Conservation (phyloP, 2,797 vertebrate species). For the Oceanodroma leucorhoa region DNA sequence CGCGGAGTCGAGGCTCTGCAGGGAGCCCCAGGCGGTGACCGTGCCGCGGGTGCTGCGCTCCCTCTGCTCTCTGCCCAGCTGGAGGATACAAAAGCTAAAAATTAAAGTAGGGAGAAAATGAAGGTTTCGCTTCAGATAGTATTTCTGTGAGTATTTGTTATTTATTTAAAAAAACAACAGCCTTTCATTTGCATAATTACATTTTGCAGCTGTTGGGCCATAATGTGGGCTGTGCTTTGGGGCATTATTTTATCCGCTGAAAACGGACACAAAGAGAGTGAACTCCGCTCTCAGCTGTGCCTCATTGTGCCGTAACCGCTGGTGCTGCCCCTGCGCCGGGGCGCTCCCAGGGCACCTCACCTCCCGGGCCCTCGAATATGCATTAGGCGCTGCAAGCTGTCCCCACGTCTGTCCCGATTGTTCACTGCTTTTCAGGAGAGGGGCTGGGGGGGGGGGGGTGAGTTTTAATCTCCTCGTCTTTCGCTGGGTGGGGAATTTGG, state of each 20-base stretch:
- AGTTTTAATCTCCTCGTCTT: neutral
- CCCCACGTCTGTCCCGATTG: neutral
- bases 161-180: neutral
- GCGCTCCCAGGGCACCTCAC: neutral
- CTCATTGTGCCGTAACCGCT: neutral
- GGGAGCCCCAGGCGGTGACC: neutral
- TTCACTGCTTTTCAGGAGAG: neutral
- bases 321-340: neutral
- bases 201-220: conserved; percentile 17
- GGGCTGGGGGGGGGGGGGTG: neutral
- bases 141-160: neutral
- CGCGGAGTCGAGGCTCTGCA: accelerated
- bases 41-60: neutral
- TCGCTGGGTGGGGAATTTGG: neutral
- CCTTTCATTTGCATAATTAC: neutral
- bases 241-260: neutral
- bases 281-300: neutral
- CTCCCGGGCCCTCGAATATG: neutral
- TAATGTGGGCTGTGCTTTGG: neutral
- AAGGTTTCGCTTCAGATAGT: neutral
- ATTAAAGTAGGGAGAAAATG: accelerated
- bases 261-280: neutral
- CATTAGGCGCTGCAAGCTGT: neutral
- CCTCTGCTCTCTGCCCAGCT: neutral
- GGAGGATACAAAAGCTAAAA: neutral